Conservation (phyloP, 2,888 invertebrate species). For the Diaprepes abbreviatus region DNA sequence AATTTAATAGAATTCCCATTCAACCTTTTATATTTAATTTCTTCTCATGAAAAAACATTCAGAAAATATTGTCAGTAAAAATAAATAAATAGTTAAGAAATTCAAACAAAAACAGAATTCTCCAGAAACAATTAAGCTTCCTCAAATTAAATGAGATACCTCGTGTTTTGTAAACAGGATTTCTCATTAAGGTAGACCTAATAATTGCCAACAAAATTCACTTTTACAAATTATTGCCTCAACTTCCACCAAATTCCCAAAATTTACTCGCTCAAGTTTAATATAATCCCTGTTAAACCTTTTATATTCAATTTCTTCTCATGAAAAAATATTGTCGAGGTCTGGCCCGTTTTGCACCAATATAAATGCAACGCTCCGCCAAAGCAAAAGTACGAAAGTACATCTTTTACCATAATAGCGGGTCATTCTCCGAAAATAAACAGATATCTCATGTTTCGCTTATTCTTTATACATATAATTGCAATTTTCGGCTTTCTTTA, state of each 20-base stretch:
- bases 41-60: slow-evolving; percentile 27
- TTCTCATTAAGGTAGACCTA: too few relatives aligned
- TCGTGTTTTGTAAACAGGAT: too few relatives aligned
- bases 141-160: too few relatives aligned
- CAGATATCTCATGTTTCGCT: too few relatives aligned
- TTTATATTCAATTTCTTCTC: slow-evolving; percentile 31
- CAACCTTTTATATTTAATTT: slow-evolving; percentile 32
- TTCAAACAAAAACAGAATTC: too few relatives aligned
- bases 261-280: not conserved
- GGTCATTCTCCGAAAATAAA: slow-evolving; percentile 16
- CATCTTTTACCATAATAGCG: slow-evolving; percentile 21
- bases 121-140: too few relatives aligned
- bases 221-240: not conserved
- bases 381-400: slow-evolving; percentile 23
- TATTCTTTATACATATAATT: too few relatives aligned
- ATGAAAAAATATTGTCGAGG: slow-evolving; percentile 33
- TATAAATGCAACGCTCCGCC: slow-evolving; percentile 35
- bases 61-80: too few relatives aligned
- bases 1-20: not conserved
- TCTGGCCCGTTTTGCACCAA: slow-evolving; percentile 32
- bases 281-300: slow-evolving; percentile 19
- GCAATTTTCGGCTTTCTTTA: too few relatives aligned
- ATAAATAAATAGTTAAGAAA: too few relatives aligned
- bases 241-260: not conserved
- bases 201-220: not conserved